Conservation (phyloP, 2,888 invertebrate species). For the Pilophorus perplexus region DNA sequence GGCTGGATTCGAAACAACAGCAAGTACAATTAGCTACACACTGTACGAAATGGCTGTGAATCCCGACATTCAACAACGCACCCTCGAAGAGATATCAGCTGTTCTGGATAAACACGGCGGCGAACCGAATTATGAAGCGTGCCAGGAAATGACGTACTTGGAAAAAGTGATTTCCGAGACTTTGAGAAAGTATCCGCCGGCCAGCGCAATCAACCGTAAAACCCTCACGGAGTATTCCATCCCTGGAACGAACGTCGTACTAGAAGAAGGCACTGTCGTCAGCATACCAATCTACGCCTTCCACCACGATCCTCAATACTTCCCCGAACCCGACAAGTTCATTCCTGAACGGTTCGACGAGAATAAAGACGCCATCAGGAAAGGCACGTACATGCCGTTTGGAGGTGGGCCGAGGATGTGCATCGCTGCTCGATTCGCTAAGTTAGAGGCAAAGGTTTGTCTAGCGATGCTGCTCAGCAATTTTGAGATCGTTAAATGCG, state of each 20-base stretch:
- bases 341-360: conserved; percentile 62
- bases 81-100: conserved; percentile 55
- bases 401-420: conserved; percentile 61
- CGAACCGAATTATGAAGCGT: conserved; percentile 57
- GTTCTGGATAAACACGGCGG: conserved; percentile 55
- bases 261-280: conserved; percentile 52
- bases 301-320: conserved; percentile 61
- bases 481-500: conserved; percentile 44
- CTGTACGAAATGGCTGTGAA: conserved; percentile 58
- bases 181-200: conserved; percentile 53
- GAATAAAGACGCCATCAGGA: conserved; percentile 57
- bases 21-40: conserved; percentile 60
- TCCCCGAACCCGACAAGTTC: conserved; percentile 62
- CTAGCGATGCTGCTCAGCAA: conserved; percentile 55
- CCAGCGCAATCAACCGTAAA: conserved; percentile 51
- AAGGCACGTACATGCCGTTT: conserved; percentile 59
- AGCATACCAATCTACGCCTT: conserved; percentile 60
- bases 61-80: conserved; percentile 56
- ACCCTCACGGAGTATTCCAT: conserved; percentile 51
- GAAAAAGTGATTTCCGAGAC: conserved; percentile 56
- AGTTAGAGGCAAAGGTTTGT: conserved; percentile 58
- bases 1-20: conserved; percentile 66
- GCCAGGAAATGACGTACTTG: conserved; percentile 59
- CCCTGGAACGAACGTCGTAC: conserved; percentile 45
- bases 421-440: conserved; percentile 59